phyloP scores from a whole-genome alignment of 2,113 vertebrate genomes.

The Orientallactaga bullata region DNA sequence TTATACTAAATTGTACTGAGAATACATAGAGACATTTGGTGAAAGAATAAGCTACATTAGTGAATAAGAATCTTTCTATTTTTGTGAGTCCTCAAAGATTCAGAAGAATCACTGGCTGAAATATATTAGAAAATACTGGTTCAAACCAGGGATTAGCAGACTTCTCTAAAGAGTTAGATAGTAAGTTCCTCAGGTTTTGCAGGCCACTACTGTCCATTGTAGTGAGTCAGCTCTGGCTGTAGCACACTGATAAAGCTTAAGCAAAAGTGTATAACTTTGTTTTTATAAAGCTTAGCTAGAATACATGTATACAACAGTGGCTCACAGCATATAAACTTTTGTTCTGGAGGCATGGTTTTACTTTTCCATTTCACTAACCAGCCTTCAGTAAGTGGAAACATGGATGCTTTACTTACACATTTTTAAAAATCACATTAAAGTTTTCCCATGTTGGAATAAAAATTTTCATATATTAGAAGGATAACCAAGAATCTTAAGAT shows the following conservation, averaged over 20 bases:
- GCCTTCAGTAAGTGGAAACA: not conserved
- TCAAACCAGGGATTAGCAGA: constrained; percentile 16
- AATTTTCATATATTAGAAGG: not conserved
- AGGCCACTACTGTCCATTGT: not conserved
- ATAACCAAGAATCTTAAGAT: not conserved
- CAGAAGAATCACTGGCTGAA: not conserved
- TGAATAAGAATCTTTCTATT: constrained; percentile 22
- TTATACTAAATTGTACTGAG: not conserved
- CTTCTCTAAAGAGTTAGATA: not conserved
- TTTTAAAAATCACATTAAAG: not conserved
- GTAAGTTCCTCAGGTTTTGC: not conserved
- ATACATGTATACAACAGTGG: not conserved
- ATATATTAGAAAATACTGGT: not conserved
- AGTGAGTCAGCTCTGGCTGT: not conserved
- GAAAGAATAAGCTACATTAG: constrained; percentile 7
- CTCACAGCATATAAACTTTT: not conserved
- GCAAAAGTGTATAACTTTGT: not conserved
- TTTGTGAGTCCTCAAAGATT: constrained; percentile 5
- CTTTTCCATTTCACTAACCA: not conserved
- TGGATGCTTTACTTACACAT: constrained; percentile 39
- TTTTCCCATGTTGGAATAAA: constrained; percentile 19
- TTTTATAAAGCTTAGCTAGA: not conserved
- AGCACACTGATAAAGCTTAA: not conserved
- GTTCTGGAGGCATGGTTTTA: not conserved
- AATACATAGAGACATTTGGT: not conserved